Base-by-base conservation (phyloP, 2,888 invertebrate species). In the Xestobium rufovillosum region DNA sequence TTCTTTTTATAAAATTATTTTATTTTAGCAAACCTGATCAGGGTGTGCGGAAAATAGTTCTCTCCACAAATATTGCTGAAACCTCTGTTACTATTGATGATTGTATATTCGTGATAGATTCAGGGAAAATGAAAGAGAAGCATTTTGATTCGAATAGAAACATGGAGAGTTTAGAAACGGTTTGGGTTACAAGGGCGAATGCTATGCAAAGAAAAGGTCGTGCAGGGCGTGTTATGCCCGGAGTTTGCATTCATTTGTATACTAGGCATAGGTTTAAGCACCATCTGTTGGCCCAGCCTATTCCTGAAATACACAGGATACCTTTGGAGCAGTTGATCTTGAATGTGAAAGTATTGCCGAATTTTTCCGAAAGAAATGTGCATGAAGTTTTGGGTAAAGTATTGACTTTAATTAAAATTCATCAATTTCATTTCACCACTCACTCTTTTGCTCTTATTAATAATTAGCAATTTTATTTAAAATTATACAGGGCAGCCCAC, bases 61-160 rank as follows among this genome's bases (percentile, higher is more conserved):
- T 95, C 0, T 78, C 80, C 2, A 96, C 95, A 0, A 95, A 96
- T 58, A 86, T 96, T 42, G 94, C 95, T 0, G 95, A 96, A 69
- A 95, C 94, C 0, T 92, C 92, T 0, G 80, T 96, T 4, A 96
- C 96, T 3, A 92, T 96, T 43, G 89, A 94, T 55, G 94, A 96
- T 66, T 92, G 95, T 50, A 89, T 92, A 1, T 95, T 85, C 59
- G 95, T 96, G 1, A 75, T 96, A 27, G 94, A 96, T 61, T 80
- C 81, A 35, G 95, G 95, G 0, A 76, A 86, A 63, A 92, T 92
- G 80, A 12, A 12, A 65, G 90, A 92, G 64, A 91, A 87, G 57
- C 71, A 73, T 46, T 87, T 83, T 59, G 80, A 83, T 56, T 76
- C 86, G 0, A 85, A 85, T 58, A 79, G 81, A 42, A 89, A 89